Evolutionary conservation across 2,797 vertebrate species (phyloP), one percentile per base, ranked within the genome.

Genomic region (Emydoidea blandingii): DNA sequence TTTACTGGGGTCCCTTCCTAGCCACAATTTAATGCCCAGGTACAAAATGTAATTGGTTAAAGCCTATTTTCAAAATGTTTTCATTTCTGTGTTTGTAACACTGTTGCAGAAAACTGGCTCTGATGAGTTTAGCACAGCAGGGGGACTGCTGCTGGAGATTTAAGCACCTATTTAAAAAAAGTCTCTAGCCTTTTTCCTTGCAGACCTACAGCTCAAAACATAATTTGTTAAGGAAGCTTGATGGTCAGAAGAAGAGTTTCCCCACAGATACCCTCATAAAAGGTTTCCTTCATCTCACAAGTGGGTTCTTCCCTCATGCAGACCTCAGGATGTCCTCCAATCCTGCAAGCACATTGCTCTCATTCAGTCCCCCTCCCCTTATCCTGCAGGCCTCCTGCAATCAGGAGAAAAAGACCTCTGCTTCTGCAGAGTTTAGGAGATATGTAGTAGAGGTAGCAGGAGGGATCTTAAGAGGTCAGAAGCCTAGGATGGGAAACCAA

Each of bases 21-120:
- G 50, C 23, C 83, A 84, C 95, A 92, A 93, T 82, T 92, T 57
- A 91, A 37, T 76, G 41, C 72, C 72, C 37, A 44, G 6, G 25
- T 47, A 27, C 72, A 41, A 76, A 27, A 44, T 76, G 44, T 84
- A 91, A 54, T 53, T 78, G 74, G 4, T 54, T 72, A 94, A 85
- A 96, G 72, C 6, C 83, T 85, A 54, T 93, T 93, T 85, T 92
- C 91, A 83, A 83, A 94, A 54, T 1, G 5, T 72, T 4, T 34
- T 91, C 83, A 88, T 76, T 62, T 94, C 76, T 59, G 93, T 94
- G 89, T 83, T 54, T 37, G 1, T 86, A 92, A 94, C 87, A 0
- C 2, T 1, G 59, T 62, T 93, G 53, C 50, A 41, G 62, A 76
- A 76, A 47, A 27, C 25, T 76, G 72, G 41, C 72, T 44, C 41